phyloP scores from a whole-genome alignment of 2,113 vertebrate species.

The Scortum barcoo region DNA sequence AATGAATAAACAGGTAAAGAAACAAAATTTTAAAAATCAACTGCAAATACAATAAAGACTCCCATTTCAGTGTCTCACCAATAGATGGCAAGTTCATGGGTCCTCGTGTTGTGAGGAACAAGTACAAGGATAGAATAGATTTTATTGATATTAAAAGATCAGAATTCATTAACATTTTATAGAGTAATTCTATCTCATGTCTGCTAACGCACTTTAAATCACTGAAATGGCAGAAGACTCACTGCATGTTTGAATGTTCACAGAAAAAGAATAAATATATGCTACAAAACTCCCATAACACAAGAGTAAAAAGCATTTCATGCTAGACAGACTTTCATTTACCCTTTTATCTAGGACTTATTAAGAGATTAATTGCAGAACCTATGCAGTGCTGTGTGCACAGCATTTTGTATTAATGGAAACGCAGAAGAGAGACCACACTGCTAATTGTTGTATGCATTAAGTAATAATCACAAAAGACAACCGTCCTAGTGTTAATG shows the following conservation, averaged over 20 bases:
- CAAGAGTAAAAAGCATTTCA: conserved; percentile 13
- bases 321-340: conserved; percentile 28
- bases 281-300: background rate
- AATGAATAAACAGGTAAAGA: background rate
- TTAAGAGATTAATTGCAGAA: conserved; percentile 43
- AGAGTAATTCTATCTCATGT: background rate
- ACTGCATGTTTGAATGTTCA: conserved; percentile 16
- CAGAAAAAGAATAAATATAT: conserved; percentile 10
- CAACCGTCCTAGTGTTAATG: conserved; percentile 51
- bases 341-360: conserved; percentile 14
- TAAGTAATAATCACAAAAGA: conserved; percentile 58
- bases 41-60: background rate
- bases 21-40: background rate
- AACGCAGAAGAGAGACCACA: conserved; percentile 41
- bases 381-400: conserved; percentile 25
- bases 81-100: background rate
- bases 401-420: conserved; percentile 52
- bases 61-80: background rate
- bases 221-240: background rate
- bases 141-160: background rate
- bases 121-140: background rate
- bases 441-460: conserved; percentile 53
- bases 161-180: background rate
- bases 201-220: background rate
- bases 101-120: background rate